Conservation (phyloP, 2,113 vertebrate genomes). For the Antechinus stuartii region DNA sequence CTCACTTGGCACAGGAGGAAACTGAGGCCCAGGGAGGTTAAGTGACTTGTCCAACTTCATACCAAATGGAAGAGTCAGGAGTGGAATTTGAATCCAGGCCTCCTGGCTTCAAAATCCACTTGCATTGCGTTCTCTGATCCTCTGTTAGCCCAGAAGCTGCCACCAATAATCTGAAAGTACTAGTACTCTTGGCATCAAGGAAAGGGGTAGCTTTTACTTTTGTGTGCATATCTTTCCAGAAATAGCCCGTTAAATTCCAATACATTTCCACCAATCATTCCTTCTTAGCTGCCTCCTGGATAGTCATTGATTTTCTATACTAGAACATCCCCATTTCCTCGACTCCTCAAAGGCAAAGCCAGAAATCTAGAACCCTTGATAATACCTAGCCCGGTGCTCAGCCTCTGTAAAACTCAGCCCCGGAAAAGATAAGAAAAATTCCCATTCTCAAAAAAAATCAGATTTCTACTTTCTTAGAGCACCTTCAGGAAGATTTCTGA, state of each 20-base stretch:
- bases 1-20: not conserved
- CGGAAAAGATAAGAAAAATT: not conserved
- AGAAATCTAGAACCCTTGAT: not conserved
- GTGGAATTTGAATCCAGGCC: not conserved
- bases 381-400: not conserved
- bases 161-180: not conserved
- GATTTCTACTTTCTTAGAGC: not conserved
- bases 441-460: not conserved
- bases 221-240: not conserved
- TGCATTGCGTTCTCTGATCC: not conserved
- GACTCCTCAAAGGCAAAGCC: not conserved
- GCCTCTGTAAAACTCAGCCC: not conserved
- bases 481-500: not conserved
- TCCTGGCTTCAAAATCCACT: not conserved
- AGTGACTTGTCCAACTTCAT: not conserved
- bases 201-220: not conserved
- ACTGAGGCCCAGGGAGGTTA: not conserved
- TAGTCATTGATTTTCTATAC: not conserved
- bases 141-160: not conserved
- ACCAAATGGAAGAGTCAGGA: not conserved
- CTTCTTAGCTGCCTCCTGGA: not conserved
- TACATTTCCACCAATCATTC: not conserved
- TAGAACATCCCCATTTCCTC: not conserved
- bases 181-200: not conserved
- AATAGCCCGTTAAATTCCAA: not conserved